Conservation (phyloP, 2,113 vertebrate genomes). For the Spizaetus ornatus region DNA sequence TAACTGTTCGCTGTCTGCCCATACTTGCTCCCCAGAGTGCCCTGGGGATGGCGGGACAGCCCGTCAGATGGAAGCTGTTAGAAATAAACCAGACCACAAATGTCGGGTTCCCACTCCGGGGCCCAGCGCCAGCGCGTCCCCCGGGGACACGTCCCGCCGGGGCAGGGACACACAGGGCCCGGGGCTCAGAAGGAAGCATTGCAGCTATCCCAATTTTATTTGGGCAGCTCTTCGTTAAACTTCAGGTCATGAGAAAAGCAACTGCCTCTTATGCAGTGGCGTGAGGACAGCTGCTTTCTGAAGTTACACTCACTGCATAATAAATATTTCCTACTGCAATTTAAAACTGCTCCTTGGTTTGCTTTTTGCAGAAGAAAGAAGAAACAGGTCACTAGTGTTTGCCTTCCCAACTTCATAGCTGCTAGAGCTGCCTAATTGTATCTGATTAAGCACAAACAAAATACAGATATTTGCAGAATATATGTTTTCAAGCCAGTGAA, state of each 20-base stretch:
- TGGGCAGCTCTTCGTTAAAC: background rate
- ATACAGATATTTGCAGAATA: background rate
- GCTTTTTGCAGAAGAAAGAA: background rate
- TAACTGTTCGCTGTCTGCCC: background rate
- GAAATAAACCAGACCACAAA: fast-evolving
- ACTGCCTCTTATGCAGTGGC: fast-evolving
- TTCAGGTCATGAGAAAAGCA: background rate
- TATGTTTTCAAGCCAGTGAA: background rate
- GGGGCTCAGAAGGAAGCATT: background rate
- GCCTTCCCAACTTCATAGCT: background rate
- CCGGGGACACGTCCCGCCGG: background rate
- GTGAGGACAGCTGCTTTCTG: background rate
- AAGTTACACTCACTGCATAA: fast-evolving
- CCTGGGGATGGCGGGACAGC: background rate
- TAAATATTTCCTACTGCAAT: background rate
- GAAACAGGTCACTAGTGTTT: background rate
- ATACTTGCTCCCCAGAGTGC: background rate
- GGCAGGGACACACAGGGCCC: too few relatives aligned
- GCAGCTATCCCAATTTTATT: fast-evolving
- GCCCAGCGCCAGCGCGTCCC: fast-evolving
- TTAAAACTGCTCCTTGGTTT: background rate
- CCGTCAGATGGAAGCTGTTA: too few relatives aligned
- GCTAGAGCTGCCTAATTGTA: background rate
- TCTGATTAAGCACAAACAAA: background rate
- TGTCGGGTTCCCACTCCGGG: fast-evolving